phyloP scores from a whole-genome alignment of 53 echinoderm and acorn worm genomes.

The Arbacia lixula region DNA sequence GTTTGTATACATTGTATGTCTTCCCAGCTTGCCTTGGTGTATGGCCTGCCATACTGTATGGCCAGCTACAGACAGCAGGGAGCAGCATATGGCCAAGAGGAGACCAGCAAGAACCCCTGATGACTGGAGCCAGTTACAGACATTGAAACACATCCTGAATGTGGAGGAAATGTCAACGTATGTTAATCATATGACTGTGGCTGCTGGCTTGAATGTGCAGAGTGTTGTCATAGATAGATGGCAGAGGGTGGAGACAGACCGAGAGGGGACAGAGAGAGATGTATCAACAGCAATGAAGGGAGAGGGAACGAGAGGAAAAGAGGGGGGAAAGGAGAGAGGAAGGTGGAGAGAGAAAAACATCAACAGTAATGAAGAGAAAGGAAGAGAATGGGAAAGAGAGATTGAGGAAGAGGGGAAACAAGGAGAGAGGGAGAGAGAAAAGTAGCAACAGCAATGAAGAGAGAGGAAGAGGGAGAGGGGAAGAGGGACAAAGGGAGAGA shows the following conservation, averaged over 20 bases:
- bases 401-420: no score
- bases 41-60: no score
- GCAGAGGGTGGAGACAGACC: neutral
- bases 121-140: no score
- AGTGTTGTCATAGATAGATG: no score
- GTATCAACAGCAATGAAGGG: neutral
- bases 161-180: conserved; percentile 42
- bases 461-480: neutral
- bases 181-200: conserved; percentile 24
- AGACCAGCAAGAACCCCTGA: no score
- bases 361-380: neutral
- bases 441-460: neutral
- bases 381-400: neutral
- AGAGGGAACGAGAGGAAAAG: neutral
- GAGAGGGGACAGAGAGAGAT: neutral
- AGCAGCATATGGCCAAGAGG: no score
- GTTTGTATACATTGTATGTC: no score
- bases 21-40: no score
- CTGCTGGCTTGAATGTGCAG: conserved; percentile 12
- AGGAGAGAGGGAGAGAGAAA: neutral
- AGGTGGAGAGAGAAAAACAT: neutral
- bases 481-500: neutral
- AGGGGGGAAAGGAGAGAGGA: neutral
- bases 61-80: no score
- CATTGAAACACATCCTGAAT: conserved; percentile 12